Base-by-base conservation (phyloP, 2,113 vertebrate genomes). In the Brachyhypopomus gauderio region DNA sequence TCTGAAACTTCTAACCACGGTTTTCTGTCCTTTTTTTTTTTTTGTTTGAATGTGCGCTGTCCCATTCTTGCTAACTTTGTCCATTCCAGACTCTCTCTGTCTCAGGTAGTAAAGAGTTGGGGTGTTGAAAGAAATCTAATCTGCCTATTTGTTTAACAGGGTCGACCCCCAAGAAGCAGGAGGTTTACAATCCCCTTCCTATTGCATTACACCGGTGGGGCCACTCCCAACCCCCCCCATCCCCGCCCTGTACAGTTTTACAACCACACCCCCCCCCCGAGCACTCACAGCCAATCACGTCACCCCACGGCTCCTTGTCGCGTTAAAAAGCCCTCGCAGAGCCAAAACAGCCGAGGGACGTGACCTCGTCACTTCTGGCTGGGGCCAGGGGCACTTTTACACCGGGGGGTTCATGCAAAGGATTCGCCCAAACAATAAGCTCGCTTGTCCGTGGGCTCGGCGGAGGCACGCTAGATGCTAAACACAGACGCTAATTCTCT, bases 311-410 rank as follows among this genome's bases (percentile, higher is more conserved):
- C 82, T 82, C 85, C 75, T 66, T 82, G 85, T 89, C 89, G 86
- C 86, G 78, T 88, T 83, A 83, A 86, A 90, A 36, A 25, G 5
- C 66, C 87, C 84, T 85, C 89, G 87, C 78, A 17, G 58, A 58
- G 83, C 87, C 88, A 87, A 85, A 79, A 84, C 88, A 85, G 86
- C 83, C 88, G 84, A 90, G 89, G 89, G 90, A 88, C 85, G 88
- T 93, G 90, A 93, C 93, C 91, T 89, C 89, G 92, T 93, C 89
- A 89, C 89, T 88, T 89, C 90, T 48, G 59, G 66, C 41, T 41
- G 79, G 59, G n/a, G 5, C 58, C 64, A 75, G 81, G 87, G 83
- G 20, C 59, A 70, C 88, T 90, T 89, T 89, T 91, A 92, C 89
- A 90, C 41, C 85, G 86, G 87, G 85, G 85, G 78, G 80, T 45